Evolutionary conservation across 2,113 vertebrate species (phyloP).

Genomic region (Baryphthengus martii): DNA sequence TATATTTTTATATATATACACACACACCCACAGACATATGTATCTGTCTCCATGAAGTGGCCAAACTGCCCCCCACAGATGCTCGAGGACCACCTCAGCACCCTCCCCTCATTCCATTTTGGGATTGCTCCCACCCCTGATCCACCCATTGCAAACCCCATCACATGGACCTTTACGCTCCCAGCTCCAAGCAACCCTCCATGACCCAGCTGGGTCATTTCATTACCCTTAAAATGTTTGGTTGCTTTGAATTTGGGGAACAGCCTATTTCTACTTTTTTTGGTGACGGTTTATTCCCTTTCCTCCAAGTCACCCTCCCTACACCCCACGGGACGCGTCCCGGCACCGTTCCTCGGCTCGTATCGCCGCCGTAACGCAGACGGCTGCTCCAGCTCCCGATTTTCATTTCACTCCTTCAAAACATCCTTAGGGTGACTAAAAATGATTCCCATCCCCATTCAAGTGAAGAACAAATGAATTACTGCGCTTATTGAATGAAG

Average conservation of each 20-base stretch:
- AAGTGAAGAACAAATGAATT: neutral
- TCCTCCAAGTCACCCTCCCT: neutral
- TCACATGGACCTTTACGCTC: rapidly evolving
- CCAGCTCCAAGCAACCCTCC: rapidly evolving
- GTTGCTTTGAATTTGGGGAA: neutral
- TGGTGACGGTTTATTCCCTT: neutral
- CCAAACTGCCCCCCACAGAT: neutral
- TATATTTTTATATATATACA: too few relatives aligned
- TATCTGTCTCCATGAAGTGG: rapidly evolving
- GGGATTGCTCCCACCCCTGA: neutral
- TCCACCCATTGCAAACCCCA: neutral
- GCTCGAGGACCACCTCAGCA: rapidly evolving
- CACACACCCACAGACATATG: neutral
- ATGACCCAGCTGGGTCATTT: rapidly evolving
- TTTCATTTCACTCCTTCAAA: neutral
- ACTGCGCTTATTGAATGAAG: neutral
- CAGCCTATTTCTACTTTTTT: neutral
- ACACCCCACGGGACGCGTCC: neutral
- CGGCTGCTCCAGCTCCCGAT: neutral
- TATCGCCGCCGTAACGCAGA: neutral
- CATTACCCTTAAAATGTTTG: rapidly evolving
- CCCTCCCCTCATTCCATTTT: rapidly evolving
- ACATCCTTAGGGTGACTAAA: neutral
- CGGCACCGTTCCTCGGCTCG: neutral
- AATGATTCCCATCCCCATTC: neutral